Conservation (phyloP, 2,113 vertebrate species). For the Syngnathus scovelli region DNA sequence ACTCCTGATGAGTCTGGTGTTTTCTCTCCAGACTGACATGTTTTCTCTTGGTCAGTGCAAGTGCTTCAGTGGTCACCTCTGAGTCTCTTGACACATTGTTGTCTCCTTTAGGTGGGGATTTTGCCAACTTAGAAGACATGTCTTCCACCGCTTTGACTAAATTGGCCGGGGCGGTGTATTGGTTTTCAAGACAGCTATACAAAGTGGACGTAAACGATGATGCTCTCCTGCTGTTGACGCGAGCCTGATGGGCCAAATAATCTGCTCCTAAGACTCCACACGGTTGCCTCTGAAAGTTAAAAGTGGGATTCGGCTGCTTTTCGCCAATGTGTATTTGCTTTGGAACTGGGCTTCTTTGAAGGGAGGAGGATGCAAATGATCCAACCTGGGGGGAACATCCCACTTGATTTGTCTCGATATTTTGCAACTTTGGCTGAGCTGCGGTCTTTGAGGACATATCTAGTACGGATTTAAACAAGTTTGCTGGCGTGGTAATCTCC, state of each 20-base stretch:
- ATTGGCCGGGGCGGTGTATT: slow-evolving; percentile 57
- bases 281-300: not conserved
- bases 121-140: slow-evolving; percentile 56
- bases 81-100: slow-evolving; percentile 23
- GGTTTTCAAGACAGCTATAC: slow-evolving; percentile 20
- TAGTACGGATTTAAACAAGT: slow-evolving; percentile 55
- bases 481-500: slow-evolving; percentile 53
- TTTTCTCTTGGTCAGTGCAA: slow-evolving; percentile 54
- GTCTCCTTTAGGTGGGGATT: not conserved
- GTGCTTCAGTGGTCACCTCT: slow-evolving; percentile 29
- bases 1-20: slow-evolving; percentile 24
- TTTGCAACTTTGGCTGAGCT: slow-evolving; percentile 1
- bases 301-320: not conserved
- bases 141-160: slow-evolving; percentile 57
- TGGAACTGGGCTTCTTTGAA: not conserved
- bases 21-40: slow-evolving; percentile 13
- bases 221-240: slow-evolving; percentile 10
- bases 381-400: not conserved
- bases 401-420: not conserved
- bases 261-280: not conserved
- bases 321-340: not conserved
- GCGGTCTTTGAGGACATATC: slow-evolving; percentile 62
- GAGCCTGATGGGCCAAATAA: slow-evolving; percentile 7
- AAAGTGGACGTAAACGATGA: slow-evolving; percentile 9
- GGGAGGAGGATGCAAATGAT: not conserved